Evolutionary conservation across 2,113 vertebrate genomes (phyloP).

Genomic region (Carlito syrichta): DNA sequence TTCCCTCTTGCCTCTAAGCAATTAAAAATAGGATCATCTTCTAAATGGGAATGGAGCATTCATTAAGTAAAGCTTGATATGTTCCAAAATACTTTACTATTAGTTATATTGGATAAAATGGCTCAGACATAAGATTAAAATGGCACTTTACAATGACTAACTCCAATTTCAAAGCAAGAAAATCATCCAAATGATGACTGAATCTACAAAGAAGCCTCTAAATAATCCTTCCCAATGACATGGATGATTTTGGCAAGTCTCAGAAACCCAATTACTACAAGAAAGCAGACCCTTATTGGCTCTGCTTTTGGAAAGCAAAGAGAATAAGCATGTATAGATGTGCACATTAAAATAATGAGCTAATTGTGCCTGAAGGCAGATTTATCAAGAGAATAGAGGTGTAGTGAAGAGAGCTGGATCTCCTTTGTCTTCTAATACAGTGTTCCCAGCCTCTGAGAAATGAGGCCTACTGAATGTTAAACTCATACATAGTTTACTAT

Average conservation of each 20-base stretch:
- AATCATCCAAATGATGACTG: not conserved
- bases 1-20: not conserved
- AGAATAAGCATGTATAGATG: not conserved
- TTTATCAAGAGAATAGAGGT: not conserved
- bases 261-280: not conserved
- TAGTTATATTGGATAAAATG: not conserved
- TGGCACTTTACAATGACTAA: not conserved
- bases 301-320: not conserved
- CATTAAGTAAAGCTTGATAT: not conserved
- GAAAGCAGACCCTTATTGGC: not conserved
- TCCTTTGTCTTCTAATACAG: not conserved
- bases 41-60: not conserved
- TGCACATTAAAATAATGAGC: not conserved
- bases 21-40: not conserved
- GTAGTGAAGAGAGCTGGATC: not conserved
- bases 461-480: not conserved
- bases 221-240: not conserved
- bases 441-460: not conserved
- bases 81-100: not conserved
- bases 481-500: not conserved
- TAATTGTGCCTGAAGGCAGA: not conserved
- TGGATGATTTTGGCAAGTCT: not conserved
- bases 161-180: not conserved
- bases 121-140: not conserved
- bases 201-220: not conserved